phyloP scores from a whole-genome alignment of 2,888 invertebrate genomes.

The Gerris lacustris region DNA sequence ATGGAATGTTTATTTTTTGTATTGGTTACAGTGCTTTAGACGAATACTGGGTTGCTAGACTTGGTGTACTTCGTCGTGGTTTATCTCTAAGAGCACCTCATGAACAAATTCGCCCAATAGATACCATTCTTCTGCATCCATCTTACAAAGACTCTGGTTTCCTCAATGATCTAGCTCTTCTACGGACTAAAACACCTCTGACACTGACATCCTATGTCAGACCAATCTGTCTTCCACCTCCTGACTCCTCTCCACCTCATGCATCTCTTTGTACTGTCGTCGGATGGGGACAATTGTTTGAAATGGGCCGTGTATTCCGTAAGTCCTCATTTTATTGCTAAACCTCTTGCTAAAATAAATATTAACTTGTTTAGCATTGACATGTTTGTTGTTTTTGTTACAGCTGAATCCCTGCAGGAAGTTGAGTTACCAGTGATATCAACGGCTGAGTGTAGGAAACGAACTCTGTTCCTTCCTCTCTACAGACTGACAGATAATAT shows the following conservation, averaged over 20 bases:
- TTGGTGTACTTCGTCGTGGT: slow-evolving; percentile 60
- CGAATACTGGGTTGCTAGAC: slow-evolving; percentile 67
- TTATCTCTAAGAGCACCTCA: slow-evolving; percentile 61
- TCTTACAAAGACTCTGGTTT: slow-evolving; percentile 62
- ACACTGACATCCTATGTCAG: slow-evolving; percentile 49
- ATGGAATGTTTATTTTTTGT: neutral
- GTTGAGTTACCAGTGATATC: slow-evolving; percentile 68
- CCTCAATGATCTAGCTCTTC: slow-evolving; percentile 62
- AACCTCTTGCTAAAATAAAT: neutral
- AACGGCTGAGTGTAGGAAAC: slow-evolving; percentile 59
- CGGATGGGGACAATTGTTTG: slow-evolving; percentile 70
- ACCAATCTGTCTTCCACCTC: slow-evolving; percentile 53
- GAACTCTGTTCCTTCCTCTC: slow-evolving; percentile 59
- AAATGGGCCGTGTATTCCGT: slow-evolving; percentile 69
- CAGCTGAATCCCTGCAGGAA: slow-evolving; percentile 71
- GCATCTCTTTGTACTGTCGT: slow-evolving; percentile 62
- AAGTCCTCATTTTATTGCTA: slow-evolving; percentile 36
- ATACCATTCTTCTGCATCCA: slow-evolving; percentile 56
- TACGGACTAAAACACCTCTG: slow-evolving; percentile 47
- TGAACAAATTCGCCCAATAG: slow-evolving; percentile 55
- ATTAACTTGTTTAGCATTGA: no score
- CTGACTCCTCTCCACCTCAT: slow-evolving; percentile 42
- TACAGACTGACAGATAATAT: slow-evolving; percentile 67
- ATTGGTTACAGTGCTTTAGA: slow-evolving; percentile 48
- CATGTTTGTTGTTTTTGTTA: slow-evolving; percentile 24